phyloP scores from a whole-genome alignment of 2,888 invertebrate genomes.

The Euproctis similis region DNA sequence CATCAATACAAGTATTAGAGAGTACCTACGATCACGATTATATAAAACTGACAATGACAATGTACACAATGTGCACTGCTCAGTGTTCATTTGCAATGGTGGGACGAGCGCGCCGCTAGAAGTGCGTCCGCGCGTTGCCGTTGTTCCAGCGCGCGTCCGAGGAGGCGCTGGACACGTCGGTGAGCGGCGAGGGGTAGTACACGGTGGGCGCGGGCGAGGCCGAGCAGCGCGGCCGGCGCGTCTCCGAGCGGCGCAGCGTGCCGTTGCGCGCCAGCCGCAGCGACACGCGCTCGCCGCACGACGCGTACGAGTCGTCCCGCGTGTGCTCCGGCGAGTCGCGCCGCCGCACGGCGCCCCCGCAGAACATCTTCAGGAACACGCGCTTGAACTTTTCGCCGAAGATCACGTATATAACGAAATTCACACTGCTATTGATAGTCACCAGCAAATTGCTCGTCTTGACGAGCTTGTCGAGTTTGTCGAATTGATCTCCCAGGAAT shows the following conservation, averaged over 20 bases:
- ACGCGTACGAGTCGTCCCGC: slow-evolving; percentile 88
- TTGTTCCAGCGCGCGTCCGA: slow-evolving; percentile 35
- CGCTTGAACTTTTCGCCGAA: slow-evolving; percentile 97
- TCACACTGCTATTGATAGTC: slow-evolving; percentile 97
- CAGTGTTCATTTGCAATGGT: slow-evolving; percentile 3
- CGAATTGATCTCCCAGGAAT: slow-evolving; percentile 71
- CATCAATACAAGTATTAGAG: not conserved
- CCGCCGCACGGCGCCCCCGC: slow-evolving; percentile 78
- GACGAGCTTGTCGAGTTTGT: slow-evolving; percentile 79
- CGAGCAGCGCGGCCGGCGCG: slow-evolving; percentile 26
- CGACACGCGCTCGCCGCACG: slow-evolving; percentile 85
- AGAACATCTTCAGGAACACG: slow-evolving; percentile 87
- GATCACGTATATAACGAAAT: slow-evolving; percentile 98
- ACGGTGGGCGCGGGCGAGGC: slow-evolving; percentile 41
- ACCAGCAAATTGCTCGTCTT: slow-evolving; percentile 93
- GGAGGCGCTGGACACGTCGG: slow-evolving; percentile 27
- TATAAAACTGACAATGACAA: not conserved
- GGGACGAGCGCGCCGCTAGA: slow-evolving; percentile 25
- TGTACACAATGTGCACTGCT: not conserved
- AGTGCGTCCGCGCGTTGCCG: slow-evolving; percentile 38
- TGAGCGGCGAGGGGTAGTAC: slow-evolving; percentile 50
- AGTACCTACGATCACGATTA: not conserved
- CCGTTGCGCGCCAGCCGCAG: slow-evolving; percentile 74
- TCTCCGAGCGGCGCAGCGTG: slow-evolving; percentile 49
- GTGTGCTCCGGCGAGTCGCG: slow-evolving; percentile 79